These are phyloP conservation scores for Mimas tiliae DNA, from an alignment of 2,888 invertebrate genomes.

Conservation along the genomic window DNA sequence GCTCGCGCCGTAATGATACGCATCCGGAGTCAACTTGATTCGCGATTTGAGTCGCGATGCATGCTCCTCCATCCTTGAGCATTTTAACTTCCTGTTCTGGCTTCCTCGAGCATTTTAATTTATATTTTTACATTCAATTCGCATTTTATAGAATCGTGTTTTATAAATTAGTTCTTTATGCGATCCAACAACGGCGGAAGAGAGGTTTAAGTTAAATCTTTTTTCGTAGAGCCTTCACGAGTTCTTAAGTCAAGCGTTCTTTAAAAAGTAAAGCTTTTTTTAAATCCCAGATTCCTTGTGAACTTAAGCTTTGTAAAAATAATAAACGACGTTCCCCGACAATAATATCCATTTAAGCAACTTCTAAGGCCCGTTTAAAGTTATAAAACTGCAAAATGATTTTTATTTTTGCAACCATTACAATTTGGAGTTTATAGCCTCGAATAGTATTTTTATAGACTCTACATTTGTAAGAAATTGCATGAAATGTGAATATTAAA, in stretches of 20 bases:
- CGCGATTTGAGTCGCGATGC: not conserved
- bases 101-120: conserved; percentile 17
- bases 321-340: conserved; percentile 2
- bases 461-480: not conserved
- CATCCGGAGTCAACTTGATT: conserved; percentile 18
- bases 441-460: not conserved
- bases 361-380: conserved; percentile 18
- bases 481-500: not conserved
- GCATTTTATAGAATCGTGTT: not conserved
- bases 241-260: not conserved
- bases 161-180: conserved; percentile 2
- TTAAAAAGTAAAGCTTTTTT: conserved; percentile 1
- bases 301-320: conserved; percentile 7
- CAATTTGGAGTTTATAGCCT: not conserved
- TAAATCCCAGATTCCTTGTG: not conserved
- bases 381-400: conserved; percentile 14
- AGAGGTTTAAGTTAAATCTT: not conserved
- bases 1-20: conserved; percentile 2
- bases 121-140: not conserved
- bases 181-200: conserved; percentile 4
- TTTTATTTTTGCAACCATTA: conserved; percentile 1
- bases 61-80: conserved; percentile 18
- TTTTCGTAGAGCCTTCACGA: not conserved
- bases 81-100: conserved; percentile 18
- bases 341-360: conserved; percentile 13